These are phyloP conservation scores for Synergus gifuensis DNA, from an alignment of 2,888 invertebrate genomes.

Conservation along the genomic window DNA sequence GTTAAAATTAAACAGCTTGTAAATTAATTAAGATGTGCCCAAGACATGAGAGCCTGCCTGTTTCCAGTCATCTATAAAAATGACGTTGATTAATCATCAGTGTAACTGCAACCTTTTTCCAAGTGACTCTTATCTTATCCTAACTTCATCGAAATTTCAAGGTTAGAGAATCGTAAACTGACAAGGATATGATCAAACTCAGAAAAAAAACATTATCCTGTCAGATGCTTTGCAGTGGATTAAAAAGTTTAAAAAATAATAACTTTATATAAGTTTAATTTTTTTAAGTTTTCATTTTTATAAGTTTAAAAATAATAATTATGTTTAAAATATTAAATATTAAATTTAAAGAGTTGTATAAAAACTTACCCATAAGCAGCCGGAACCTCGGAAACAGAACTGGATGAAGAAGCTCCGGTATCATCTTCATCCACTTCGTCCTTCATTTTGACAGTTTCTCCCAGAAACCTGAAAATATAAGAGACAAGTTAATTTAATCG, in stretches of 20 bases:
- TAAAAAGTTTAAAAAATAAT: not conserved
- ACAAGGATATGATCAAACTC: not conserved
- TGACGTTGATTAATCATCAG: constrained; percentile 4
- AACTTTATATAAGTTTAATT: too few species aligned
- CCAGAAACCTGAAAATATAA: not conserved
- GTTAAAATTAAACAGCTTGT: not conserved
- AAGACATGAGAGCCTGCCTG: not conserved
- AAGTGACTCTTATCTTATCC: constrained; percentile 16
- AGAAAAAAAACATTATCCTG: not conserved
- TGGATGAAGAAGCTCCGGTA: constrained; percentile 51
- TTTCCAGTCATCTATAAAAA: not conserved
- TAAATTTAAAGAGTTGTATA: too few species aligned
- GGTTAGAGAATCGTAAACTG: not conserved
- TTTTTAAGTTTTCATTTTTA: too few species aligned
- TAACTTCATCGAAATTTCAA: not conserved
- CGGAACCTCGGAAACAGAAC: constrained; percentile 52
- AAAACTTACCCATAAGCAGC: constrained; percentile 48
- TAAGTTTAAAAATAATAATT: too few species aligned
- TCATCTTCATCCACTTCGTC: constrained; percentile 55
- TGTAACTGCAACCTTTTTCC: not conserved
- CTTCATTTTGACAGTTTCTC: constrained; percentile 47
- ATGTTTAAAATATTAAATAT: too few species aligned
- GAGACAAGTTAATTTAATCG: not conserved
- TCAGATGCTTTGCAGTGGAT: not conserved
- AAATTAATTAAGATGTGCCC: constrained; percentile 6